phyloP scores from a whole-genome alignment of 2,113 vertebrate genomes.

The Poeciliopsis prolifica region DNA sequence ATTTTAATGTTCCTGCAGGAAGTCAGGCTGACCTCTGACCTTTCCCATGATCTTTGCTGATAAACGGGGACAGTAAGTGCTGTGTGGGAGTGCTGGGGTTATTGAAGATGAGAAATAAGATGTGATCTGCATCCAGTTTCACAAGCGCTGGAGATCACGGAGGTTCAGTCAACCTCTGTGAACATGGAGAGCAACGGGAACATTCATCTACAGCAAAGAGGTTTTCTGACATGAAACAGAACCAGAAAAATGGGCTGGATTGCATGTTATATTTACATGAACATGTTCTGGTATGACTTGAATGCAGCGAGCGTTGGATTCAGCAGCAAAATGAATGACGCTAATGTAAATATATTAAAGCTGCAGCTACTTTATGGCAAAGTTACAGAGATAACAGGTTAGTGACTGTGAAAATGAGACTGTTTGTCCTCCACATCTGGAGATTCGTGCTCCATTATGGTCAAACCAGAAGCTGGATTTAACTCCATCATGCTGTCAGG shows the following conservation, averaged over 20 bases:
- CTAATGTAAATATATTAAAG: neutral
- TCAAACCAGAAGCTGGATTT: neutral
- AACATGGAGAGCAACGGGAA: neutral
- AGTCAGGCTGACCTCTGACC: conserved; percentile 38
- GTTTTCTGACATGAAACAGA: conserved; percentile 45
- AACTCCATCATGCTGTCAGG: neutral
- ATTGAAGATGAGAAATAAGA: conserved; percentile 44
- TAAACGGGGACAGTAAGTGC: conserved; percentile 16
- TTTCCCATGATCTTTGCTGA: conserved; percentile 35
- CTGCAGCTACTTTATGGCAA: neutral
- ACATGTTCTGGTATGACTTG: conserved; percentile 1
- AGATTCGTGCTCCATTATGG: neutral
- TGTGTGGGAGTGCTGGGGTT: conserved; percentile 28
- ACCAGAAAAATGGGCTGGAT: conserved; percentile 16
- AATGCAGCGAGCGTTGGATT: neutral
- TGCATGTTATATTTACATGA: conserved; percentile 19
- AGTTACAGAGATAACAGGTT: neutral
- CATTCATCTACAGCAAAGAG: neutral
- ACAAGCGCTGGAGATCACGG: conserved; percentile 17
- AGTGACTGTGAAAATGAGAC: neutral
- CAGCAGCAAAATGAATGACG: neutral
- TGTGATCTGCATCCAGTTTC: conserved; percentile 25
- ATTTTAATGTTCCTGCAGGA: conserved; percentile 8
- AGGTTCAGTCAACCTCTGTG: conserved; percentile 33
- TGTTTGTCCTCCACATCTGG: neutral